Percentiles rank a stretch among this genome's conserved stretches.
Evolutionary conservation across 2,113 vertebrate genomes (phyloP).

Genomic region (Sphyrna mokarran): DNA sequence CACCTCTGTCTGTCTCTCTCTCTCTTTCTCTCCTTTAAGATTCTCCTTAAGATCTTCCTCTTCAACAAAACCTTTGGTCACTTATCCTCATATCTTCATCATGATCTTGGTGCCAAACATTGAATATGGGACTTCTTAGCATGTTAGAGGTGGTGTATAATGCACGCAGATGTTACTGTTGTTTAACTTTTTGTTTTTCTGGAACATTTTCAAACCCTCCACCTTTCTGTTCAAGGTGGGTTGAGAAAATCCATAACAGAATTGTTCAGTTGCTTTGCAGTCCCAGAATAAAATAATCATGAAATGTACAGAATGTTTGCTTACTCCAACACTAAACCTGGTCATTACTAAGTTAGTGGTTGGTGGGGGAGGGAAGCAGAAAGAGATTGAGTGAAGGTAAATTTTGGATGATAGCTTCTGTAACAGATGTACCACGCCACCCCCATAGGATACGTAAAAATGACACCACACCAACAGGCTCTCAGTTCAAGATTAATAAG

Average conservation of each 20-base stretch:
- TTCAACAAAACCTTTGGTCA: neutral
- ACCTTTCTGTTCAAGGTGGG: neutral
- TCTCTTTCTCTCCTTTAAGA: neutral
- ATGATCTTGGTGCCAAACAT: neutral
- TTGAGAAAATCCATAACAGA: neutral
- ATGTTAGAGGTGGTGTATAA: neutral
- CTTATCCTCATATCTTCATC: neutral
- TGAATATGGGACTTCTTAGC: neutral
- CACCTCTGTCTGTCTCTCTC: neutral
- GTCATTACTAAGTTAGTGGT: too few species aligned
- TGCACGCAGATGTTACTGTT: neutral
- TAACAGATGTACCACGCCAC: neutral
- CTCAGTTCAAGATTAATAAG: too few species aligned
- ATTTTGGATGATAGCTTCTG: too few species aligned
- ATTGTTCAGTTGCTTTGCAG: neutral
- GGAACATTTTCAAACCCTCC: neutral
- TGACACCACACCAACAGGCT: neutral
- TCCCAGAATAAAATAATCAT: neutral
- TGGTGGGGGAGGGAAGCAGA: neutral
- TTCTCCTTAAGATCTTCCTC: neutral
- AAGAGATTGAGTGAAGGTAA: neutral
- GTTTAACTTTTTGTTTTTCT: neutral
- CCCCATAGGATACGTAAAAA: neutral
- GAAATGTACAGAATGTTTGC: neutral
- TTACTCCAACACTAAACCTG: neutral